A percentile compares a stretch with the other conserved stretches of the same genome.
Evolutionary conservation across 1,140 invertebrate genomes (phyloP).

Genomic region (Nasonia vitripennis): DNA sequence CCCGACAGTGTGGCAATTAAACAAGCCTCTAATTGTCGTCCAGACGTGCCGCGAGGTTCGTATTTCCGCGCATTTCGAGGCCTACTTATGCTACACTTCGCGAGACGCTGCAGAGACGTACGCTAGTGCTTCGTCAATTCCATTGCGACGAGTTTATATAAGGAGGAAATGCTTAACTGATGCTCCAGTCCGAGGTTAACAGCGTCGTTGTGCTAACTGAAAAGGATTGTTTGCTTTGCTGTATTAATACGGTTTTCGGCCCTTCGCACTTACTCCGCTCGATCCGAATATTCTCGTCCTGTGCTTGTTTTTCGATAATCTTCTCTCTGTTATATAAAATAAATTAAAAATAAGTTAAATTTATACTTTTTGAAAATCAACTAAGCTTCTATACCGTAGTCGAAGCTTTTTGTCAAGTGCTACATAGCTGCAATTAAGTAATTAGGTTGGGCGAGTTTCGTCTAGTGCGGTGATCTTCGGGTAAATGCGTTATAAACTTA

Average conservation of each 20-base stretch:
- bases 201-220: not conserved
- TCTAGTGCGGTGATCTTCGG: not conserved
- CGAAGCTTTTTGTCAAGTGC: too few relatives aligned
- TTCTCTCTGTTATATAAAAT: too few relatives aligned
- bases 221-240: not conserved
- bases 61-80: not conserved
- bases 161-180: conserved; percentile 17
- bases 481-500: not conserved
- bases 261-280: not conserved
- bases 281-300: not conserved
- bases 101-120: not conserved
- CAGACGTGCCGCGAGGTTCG: not conserved
- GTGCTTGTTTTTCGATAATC: too few relatives aligned
- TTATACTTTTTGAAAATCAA: too few relatives aligned
- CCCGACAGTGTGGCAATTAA: not conserved
- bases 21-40: not conserved
- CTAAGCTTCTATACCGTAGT: too few relatives aligned
- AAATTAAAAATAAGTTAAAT: too few relatives aligned
- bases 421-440: not conserved
- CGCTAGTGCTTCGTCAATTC: not conserved
- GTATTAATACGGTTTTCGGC: too few relatives aligned
- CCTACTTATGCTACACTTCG: not conserved
- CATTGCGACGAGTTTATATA: conserved; percentile 15
- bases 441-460: not conserved
- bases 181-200: not conserved